Base-by-base conservation (phyloP, 2,797 vertebrate species). In the Eulemur albifrons region DNA sequence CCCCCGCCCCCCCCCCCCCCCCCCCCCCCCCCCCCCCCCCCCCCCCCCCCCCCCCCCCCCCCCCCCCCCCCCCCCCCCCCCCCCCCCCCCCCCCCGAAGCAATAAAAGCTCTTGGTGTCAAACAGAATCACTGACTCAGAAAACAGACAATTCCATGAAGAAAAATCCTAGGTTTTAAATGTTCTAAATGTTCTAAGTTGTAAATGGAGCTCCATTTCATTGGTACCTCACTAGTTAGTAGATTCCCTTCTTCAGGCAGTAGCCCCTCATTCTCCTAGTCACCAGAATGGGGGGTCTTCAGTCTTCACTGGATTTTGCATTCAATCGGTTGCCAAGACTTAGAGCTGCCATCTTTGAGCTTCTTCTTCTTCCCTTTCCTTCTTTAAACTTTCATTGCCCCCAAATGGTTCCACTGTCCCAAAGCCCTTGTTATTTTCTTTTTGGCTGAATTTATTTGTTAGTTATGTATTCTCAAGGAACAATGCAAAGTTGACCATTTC, bases 111-210 rank as follows among this genome's bases (percentile, higher is more conserved):
- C 13, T 48, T 88, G 30, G 45, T 89, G 65, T 92, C 84, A 57
- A 80, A 85, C 21, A 57, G 52, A 95, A 89, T 83, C 59, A 91
- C 7, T 70, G n/a, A 94, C 80, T 94, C 12, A 69, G 77, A 94
- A 94, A 82, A 70, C 20, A 85, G 67, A 77, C n/a, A 43, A 89
- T 23, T 18, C 35, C 9, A 18, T 40, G 54, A 52, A 82, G 54
- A 79, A 84, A 96, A 96, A 77, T 75, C 20, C 9, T 43, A 57
- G 76, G 30, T 63, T 95, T 77, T 86, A 82, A 67, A 59, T 79
- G n/a, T 79, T 2, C 43, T 86, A 82, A 67, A 59, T 79, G n/a
- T 79, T 2, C 43, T 50, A 15, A 5, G 18, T 72, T 76, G 13
- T 77, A 70, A 88, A 70, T 18, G 30, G 32, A 30, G 18, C 17